A percentile compares a stretch with the other conserved stretches of the same genome.
These are phyloP conservation scores for Tromatobia lineatoria DNA, from an alignment of 2,888 invertebrate species.

Conservation along the genomic window DNA sequence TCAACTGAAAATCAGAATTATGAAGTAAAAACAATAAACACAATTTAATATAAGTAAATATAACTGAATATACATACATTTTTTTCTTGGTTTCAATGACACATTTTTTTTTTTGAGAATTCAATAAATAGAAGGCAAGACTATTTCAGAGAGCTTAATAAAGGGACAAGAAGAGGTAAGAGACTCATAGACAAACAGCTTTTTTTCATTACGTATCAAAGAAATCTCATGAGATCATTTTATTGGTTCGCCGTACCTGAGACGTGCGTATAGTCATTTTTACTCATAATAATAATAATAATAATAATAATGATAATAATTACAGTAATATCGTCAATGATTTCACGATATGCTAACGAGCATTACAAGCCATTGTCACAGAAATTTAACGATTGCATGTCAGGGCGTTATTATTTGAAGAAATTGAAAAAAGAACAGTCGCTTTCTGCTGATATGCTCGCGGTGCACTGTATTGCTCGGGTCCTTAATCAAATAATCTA, in stretches of 20 bases:
- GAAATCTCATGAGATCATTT: constrained; percentile 58
- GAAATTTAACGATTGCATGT: not conserved
- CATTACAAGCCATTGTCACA: not conserved
- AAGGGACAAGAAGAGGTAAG: constrained; percentile 13
- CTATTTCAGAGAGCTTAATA: not conserved
- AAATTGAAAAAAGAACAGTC: not conserved
- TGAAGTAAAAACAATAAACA: not conserved
- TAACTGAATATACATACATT: not conserved
- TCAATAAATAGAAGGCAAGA: not conserved
- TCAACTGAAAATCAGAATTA: not conserved
- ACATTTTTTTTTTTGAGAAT: not conserved
- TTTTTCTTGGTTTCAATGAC: not conserved
- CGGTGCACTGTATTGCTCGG: constrained; percentile 46
- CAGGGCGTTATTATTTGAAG: not conserved
- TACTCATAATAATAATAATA: too few relatives aligned
- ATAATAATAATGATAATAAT: not conserved
- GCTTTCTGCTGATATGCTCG: constrained; percentile 50
- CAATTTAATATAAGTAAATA: not conserved
- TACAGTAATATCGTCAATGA: not conserved
- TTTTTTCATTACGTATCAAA: constrained; percentile 46
- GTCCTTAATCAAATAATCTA: constrained; percentile 22
- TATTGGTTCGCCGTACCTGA: constrained; percentile 48
- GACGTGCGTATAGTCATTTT: constrained; percentile 7
- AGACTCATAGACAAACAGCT: constrained; percentile 17
- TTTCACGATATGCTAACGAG: not conserved